Percentiles rank a stretch among this genome's conserved stretches.
phyloP scores from a whole-genome alignment of 2,113 vertebrate genomes.

The Nematolebias whitei region DNA sequence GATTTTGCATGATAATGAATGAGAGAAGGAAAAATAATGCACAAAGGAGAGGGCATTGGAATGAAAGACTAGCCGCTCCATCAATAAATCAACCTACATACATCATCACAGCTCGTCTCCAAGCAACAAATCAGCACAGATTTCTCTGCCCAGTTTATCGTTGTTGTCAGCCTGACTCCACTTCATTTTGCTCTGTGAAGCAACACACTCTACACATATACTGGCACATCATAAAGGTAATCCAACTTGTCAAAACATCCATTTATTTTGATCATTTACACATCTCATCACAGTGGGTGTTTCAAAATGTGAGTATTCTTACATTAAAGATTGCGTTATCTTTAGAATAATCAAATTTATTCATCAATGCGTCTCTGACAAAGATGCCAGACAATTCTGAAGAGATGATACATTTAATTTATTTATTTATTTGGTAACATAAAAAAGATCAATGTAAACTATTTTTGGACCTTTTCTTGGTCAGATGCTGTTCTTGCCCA shows the following conservation, averaged over 20 bases:
- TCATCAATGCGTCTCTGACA: not conserved
- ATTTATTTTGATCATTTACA: too few species aligned
- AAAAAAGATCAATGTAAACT: not conserved
- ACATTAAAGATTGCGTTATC: too few species aligned
- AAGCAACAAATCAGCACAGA: conserved; percentile 50
- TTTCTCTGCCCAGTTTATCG: conserved; percentile 45
- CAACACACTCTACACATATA: not conserved
- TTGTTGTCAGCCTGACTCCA: conserved; percentile 29
- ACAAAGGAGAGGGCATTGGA: not conserved
- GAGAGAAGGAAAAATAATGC: not conserved
- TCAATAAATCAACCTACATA: conserved; percentile 25
- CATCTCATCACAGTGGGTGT: too few species aligned
- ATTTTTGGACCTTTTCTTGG: not conserved
- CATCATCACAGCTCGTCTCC: conserved; percentile 39
- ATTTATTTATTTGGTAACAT: not conserved
- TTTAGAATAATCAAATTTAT: too few species aligned
- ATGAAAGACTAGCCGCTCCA: conserved; percentile 16
- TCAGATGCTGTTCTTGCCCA: not conserved
- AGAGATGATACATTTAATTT: not conserved
- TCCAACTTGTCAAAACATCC: too few species aligned
- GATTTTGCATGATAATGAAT: not conserved
- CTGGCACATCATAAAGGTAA: too few species aligned
- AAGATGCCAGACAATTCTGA: not conserved
- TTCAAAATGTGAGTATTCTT: too few species aligned
- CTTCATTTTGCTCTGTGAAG: conserved; percentile 26